Evolutionary conservation across 2,113 vertebrate species (phyloP).

Genomic region (Typhlomys cinereus): DNA sequence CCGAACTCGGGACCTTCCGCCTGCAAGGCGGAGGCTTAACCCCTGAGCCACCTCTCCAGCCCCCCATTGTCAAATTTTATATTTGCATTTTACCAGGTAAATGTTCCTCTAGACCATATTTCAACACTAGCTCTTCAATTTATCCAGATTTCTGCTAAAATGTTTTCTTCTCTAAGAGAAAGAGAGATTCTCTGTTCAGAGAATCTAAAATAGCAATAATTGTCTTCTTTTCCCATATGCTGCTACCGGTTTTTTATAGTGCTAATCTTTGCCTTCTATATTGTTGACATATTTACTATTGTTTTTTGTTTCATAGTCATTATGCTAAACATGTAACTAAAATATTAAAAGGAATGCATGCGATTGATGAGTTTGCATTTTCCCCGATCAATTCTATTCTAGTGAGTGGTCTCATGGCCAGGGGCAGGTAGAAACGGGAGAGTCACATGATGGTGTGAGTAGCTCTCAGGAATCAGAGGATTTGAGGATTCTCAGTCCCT

Average conservation of each 20-base stretch:
- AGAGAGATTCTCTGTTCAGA: background rate
- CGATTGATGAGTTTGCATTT: background rate
- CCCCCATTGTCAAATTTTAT: too few species aligned
- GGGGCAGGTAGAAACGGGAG: background rate
- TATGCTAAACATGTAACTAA: background rate
- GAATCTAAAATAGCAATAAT: background rate
- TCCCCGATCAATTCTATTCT: background rate
- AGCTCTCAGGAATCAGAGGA: background rate
- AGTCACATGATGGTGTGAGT: too few species aligned
- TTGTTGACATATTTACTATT: background rate
- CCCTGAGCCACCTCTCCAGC: too few species aligned
- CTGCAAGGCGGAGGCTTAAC: too few species aligned
- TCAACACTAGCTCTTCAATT: background rate
- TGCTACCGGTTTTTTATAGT: background rate
- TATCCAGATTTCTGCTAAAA: background rate
- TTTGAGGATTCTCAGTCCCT: too few species aligned
- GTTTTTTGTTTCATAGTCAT: background rate
- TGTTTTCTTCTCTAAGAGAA: background rate
- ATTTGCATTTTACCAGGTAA: too few species aligned
- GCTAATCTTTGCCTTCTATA: background rate
- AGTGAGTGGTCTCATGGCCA: background rate
- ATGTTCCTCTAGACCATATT: background rate
- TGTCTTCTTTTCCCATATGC: background rate
- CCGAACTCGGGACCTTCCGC: too few species aligned
- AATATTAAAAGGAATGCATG: background rate